Evolutionary conservation across 2,797 vertebrate genomes (phyloP).

Genomic region (Mus spretus): DNA sequence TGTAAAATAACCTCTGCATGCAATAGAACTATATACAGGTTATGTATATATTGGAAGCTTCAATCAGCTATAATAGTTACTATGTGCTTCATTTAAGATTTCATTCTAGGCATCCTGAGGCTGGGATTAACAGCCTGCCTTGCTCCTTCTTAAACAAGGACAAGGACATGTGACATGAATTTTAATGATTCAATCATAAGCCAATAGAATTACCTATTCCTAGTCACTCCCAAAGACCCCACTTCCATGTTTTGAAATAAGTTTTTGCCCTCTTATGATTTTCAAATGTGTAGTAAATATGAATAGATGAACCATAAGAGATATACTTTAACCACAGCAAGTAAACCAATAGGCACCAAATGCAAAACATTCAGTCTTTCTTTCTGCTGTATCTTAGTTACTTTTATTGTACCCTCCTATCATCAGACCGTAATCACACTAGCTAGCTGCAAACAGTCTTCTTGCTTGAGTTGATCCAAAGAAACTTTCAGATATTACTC

Average conservation of each 20-base stretch:
- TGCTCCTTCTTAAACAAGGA: not conserved
- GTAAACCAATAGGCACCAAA: not conserved
- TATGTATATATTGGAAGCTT: not conserved
- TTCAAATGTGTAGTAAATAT: not conserved
- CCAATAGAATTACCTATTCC: not conserved
- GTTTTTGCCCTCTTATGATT: not conserved
- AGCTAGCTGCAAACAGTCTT: not conserved
- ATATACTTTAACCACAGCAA: not conserved
- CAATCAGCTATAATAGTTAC: not conserved
- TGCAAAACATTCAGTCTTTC: not conserved
- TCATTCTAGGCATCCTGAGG: not conserved
- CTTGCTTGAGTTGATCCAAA: not conserved
- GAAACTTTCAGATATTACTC: not conserved
- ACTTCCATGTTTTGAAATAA: not conserved
- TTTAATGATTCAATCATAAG: not conserved
- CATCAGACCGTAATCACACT: not conserved
- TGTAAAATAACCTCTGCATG: not conserved
- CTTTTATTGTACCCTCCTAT: not conserved
- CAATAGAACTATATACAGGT: not conserved
- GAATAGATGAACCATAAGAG: not conserved
- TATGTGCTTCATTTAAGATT: not conserved
- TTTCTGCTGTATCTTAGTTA: not conserved
- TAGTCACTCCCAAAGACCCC: not conserved
- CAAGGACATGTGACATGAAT: not conserved
- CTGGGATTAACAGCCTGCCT: not conserved